Evolutionary conservation across 2,113 vertebrate species (phyloP), one percentile per base, ranked within the genome.

Genomic region (Cyrtonyx montezumae): DNA sequence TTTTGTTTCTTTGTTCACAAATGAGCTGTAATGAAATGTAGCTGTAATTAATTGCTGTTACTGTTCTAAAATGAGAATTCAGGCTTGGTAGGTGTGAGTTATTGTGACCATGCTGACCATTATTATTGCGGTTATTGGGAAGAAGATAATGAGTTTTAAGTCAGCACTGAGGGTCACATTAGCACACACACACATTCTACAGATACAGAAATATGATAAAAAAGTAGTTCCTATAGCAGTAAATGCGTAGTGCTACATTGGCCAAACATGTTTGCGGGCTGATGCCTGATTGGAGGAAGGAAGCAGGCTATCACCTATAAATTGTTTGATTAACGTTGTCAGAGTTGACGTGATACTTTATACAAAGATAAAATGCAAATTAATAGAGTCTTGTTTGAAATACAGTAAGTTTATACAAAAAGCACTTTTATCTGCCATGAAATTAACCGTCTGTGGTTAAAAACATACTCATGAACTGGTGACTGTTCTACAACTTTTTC

Each of bases 391-490:
- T 74, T 67, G 23, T 15, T 88, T 36, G 5, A 90, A 91, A 83
- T 69, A 66, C 23, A 9, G 19, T 83, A 94, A 83, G 51, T 92
- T 95, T 86, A 90, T 91, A 93, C 6, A 59, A 43, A 68, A 92
- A 55, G 20, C 51, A 79, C 53, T 25, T 84, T 87, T 77, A 87
- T 51, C 61, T 90, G 48, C 79, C 13, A 3, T 76, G 51, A 80
- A 67, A 17, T 45, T 65, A 85, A 40, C 48, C 36, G 25, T 61
- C 43, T 77, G 62, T 90, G 85, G 77, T 58, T 92, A 78, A 68
- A 92, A 88, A 79, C 46, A 16, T 65, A 74, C 32, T 93, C 5
- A 71, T 83, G 78, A 88, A 66, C 78, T 82, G 77, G 84, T 83
- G 40, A 75, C n/a, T 78, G 32, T 90, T 90, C 46, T 32, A 59